Evolutionary conservation across 2,888 invertebrate species (phyloP).

Genomic region (Drosophila monieri): DNA sequence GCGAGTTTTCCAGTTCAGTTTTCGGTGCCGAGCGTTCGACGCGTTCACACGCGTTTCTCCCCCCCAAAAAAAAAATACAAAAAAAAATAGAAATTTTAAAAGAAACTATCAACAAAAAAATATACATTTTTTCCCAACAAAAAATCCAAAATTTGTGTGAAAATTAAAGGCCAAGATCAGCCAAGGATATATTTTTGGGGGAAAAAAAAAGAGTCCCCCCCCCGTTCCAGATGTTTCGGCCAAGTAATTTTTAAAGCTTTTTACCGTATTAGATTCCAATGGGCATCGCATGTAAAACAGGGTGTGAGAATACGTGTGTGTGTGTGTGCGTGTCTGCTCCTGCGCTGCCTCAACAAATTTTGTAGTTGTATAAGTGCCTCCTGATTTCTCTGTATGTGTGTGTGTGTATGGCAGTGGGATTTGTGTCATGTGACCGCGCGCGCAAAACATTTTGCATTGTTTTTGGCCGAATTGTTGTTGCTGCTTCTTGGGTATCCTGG

Average conservation of each 20-base stretch:
- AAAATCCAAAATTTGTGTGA: slow-evolving; percentile 8
- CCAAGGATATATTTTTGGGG: slow-evolving; percentile 3
- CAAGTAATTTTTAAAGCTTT: slow-evolving; percentile 17
- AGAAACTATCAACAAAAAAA: slow-evolving; percentile 1
- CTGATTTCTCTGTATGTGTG: neutral
- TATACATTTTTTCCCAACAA: neutral
- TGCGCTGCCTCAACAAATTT: slow-evolving; percentile 76
- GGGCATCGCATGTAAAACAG: neutral
- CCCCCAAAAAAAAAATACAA: slow-evolving; percentile 1
- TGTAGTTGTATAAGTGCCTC: slow-evolving; percentile 27
- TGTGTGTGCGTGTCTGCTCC: slow-evolving; percentile 42
- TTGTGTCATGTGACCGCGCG: slow-evolving; percentile 79
- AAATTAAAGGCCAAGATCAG: neutral
- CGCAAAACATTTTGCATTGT: slow-evolving; percentile 64
- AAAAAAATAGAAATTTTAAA: neutral
- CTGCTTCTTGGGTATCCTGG: slow-evolving; percentile 24
- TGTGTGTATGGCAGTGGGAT: slow-evolving; percentile 39
- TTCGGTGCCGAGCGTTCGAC: slow-evolving; percentile 41
- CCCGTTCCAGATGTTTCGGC: slow-evolving; percentile 29
- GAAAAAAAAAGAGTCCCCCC: slow-evolving; percentile 2
- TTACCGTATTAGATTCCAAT: neutral
- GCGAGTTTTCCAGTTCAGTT: slow-evolving; percentile 51
- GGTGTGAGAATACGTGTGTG: neutral
- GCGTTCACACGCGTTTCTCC: slow-evolving; percentile 39
- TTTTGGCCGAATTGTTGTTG: slow-evolving; percentile 29